Evolutionary conservation across 2,113 vertebrate genomes (phyloP), one percentile per base, ranked within the genome.

Genomic region (Etheostoma cragini): DNA sequence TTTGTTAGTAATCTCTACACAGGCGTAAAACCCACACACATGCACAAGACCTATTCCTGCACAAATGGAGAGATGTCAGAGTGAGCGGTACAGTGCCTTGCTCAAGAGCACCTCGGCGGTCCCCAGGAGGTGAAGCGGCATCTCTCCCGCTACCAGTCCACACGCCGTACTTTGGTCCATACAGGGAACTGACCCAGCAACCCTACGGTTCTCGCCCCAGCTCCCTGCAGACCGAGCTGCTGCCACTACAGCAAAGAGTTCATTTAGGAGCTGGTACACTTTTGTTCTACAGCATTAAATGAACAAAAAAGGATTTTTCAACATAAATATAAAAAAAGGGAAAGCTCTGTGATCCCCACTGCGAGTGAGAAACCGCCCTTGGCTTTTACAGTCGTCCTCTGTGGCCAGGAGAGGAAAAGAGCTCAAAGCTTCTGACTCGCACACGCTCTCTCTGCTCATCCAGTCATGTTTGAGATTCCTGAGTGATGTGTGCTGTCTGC

Each of bases 401-500:
- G 68, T 26, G 49, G 70, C 72, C 72, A 24, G 79, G 68, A 76
- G 85, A 87, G 69, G 63, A 88, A 88, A 81, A 81, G 67, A 72
- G 52, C 68, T 78, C 16, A 84, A 64, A 21, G 77, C 61, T 70
- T 61, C 24, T 46, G 46, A 62, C 69, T 76, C 75, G 78, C 67
- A 79, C 67, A 26, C 26, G 3, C 26, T 26, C 72, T 84, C 79
- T 82, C 67, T 81, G 69, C 82, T 83, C 80, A 72, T 84, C 88
- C 82, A 88, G 81, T 91, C 83, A 21, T 61, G 78, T 91, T 89
- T 85, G 71, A 63, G 73, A 84, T 88, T 88, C 72, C 79, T 84
- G 65, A 86, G 66, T 42, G 61, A 80, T 83, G 72, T 60, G 73
- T 22, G n/a, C 52, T 53, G 75, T 84, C 85, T 81, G 81, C 62